phyloP scores from a whole-genome alignment of 2,888 invertebrate genomes.

The Diplolepis rosae region DNA sequence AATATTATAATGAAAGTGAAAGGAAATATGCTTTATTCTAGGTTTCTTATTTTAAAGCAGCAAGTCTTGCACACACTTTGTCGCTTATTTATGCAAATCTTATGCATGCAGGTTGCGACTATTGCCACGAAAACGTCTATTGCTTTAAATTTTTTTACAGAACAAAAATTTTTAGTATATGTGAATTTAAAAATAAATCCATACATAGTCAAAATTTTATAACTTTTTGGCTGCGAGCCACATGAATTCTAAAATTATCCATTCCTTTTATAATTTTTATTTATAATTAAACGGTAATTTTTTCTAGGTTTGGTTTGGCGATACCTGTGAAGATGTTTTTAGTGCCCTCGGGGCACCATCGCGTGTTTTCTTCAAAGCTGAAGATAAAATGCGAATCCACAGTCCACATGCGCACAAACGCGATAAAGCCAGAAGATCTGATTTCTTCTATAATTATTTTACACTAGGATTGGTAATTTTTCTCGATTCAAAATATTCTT shows the following conservation, averaged over 20 bases:
- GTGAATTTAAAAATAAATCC: background rate
- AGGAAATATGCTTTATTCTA: background rate
- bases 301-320: constrained; percentile 84
- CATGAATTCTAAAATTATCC: constrained; percentile 9
- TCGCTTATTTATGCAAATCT: background rate
- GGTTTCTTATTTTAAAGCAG: constrained; percentile 2
- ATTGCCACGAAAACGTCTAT: background rate
- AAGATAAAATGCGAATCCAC: constrained; percentile 99
- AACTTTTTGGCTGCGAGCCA: too few species aligned
- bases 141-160: background rate
- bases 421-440: constrained; percentile 87
- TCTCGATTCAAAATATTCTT: too few species aligned
- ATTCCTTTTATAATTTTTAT: background rate
- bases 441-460: constrained; percentile 99
- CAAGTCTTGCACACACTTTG: background rate
- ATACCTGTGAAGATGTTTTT: constrained; percentile 91
- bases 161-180: background rate
- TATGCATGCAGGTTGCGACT: background rate
- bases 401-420: constrained; percentile 88
- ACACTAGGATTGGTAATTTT: constrained; percentile 91
- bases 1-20: constrained; percentile 20
- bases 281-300: constrained; percentile 9
- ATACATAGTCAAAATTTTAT: too few species aligned
- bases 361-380: constrained; percentile 95
- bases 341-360: constrained; percentile 94